Evolutionary conservation across 2,888 invertebrate species (phyloP), one percentile per base, ranked within the genome.

Genomic region (Parnassius mnemosyne): DNA sequence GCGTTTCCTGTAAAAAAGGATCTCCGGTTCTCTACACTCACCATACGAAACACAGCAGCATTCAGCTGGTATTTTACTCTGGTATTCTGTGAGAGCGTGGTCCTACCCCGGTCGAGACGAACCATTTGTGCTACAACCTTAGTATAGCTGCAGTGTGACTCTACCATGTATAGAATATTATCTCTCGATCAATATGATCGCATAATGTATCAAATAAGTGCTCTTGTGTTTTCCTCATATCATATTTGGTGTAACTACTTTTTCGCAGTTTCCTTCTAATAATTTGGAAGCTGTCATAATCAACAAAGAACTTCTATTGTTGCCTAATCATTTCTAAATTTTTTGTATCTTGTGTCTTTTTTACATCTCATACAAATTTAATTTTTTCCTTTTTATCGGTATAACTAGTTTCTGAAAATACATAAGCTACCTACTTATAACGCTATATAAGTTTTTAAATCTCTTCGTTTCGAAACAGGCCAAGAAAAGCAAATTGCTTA

Each of bases 401-500:
- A 49, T 10, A 34, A 13, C 3, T 41, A 59, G 12, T 10, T 13
- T 46, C 10, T 34, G 25, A 46, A 46, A n/a, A 57, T 57, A 57
- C 25, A 57, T 57, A 52, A 57, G 52, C 42, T 51, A 42, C 54
- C 49, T 34, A 34, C 34, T 34, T 34, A 34, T 34, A 34, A 34
- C 34, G 7, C 25, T 55, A 56, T 13, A 44, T 57, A 65, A 69
- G 70, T 63, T 63, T 63, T 56, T 52, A 52, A 59, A 63, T 56
- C 56, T 55, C 42, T 44, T 12, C 52, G 46, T 52, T 67, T 60
- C 59, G 63, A 66, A 47, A 47, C 25, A 55, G 55, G 52, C 47
- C 49, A 60, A 60, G 63, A 66, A 73, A 78, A 79, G 76, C 74
- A 71, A 77, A 74, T 77, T 63, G 63, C 85, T 89, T 86, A 87